Conservation (phyloP, 1,140 invertebrate genomes). For the Drosophila grimshawi region DNA sequence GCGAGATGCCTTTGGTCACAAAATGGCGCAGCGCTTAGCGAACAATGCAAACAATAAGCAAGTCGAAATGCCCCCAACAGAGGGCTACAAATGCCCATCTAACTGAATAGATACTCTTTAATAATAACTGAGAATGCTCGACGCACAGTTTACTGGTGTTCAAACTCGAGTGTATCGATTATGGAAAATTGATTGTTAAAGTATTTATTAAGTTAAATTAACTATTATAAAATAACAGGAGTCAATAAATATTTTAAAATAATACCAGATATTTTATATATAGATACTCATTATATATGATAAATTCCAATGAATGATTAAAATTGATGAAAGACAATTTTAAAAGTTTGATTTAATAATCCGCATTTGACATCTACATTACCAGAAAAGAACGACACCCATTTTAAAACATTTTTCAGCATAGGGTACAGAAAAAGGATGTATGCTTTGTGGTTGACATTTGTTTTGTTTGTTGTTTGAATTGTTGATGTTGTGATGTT, state of each 20-base stretch:
- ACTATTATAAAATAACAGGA: slow-evolving; percentile 5
- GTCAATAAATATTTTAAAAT: not conserved
- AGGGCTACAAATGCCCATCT: not conserved
- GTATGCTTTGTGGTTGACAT: slow-evolving; percentile 73
- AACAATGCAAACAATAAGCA: slow-evolving; percentile 68
- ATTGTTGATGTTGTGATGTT: slow-evolving; percentile 19
- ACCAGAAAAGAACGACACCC: too few relatives aligned
- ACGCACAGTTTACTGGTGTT: too few relatives aligned
- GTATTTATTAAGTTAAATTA: too few relatives aligned
- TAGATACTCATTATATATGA: not conserved
- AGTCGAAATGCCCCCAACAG: not conserved
- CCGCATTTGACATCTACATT: too few relatives aligned
- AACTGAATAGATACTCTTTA: not conserved
- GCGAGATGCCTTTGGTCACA: slow-evolving; percentile 63
- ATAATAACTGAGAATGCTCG: slow-evolving; percentile 11
- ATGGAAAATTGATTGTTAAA: too few relatives aligned
- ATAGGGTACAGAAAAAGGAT: slow-evolving; percentile 39
- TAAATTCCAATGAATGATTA: too few relatives aligned
- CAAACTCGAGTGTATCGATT: too few relatives aligned
- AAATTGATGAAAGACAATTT: too few relatives aligned
- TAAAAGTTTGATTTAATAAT: too few relatives aligned
- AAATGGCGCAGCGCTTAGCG: slow-evolving; percentile 74
- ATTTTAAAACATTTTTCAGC: too few relatives aligned
- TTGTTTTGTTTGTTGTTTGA: slow-evolving; percentile 53
- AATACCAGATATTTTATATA: too few relatives aligned